These are phyloP conservation scores for Cataglyphis altisquamis DNA, from an alignment of 2,888 invertebrate genomes.

Conservation along the genomic window DNA sequence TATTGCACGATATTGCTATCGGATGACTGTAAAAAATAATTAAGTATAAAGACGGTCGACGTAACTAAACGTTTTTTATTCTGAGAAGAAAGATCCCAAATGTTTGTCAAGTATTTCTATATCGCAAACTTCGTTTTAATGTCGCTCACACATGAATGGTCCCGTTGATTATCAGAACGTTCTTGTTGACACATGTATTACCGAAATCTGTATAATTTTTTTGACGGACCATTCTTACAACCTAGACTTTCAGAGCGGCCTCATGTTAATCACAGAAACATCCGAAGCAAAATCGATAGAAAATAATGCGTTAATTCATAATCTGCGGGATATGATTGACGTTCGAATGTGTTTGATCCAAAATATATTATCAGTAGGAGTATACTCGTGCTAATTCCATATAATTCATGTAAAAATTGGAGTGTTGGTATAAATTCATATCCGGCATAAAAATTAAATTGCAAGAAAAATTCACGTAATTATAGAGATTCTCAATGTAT, in stretches of 20 bases:
- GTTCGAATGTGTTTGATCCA: conserved; percentile 47
- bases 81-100: background rate
- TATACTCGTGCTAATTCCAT: conserved; percentile 61
- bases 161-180: conserved; percentile 41
- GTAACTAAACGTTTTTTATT: background rate
- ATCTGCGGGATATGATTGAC: conserved; percentile 45
- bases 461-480: conserved; percentile 30
- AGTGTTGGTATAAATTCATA: conserved; percentile 29
- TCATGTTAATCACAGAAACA: conserved; percentile 52
- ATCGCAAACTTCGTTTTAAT: conserved; percentile 14
- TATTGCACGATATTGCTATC: conserved; percentile 53
- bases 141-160: conserved; percentile 19
- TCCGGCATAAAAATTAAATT: conserved; percentile 39
- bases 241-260: background rate
- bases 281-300: conserved; percentile 55
- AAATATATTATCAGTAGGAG: conserved; percentile 64
- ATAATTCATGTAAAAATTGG: conserved; percentile 30
- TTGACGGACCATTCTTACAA: conserved; percentile 28
- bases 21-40: conserved; percentile 55
- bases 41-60: background rate
- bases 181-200: background rate
- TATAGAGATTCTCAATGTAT: conserved; percentile 22
- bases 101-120: conserved; percentile 5
- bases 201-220: conserved; percentile 7
- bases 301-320: conserved; percentile 53